phyloP scores from a whole-genome alignment of 2,888 invertebrate species.

The Sacculina carcini region DNA sequence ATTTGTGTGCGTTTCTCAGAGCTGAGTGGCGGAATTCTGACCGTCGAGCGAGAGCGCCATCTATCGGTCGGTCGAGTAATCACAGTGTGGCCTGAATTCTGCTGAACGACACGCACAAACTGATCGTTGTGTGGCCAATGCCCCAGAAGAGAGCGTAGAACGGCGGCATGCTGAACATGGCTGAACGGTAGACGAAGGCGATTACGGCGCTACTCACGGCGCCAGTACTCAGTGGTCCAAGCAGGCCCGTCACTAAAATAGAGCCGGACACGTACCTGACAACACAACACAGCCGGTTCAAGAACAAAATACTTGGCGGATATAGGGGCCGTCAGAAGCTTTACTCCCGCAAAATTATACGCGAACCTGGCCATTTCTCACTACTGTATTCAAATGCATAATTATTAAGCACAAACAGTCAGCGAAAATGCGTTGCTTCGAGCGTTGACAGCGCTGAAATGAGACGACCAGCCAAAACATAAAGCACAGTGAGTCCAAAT shows the following conservation, averaged over 20 bases:
- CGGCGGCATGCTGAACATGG: conserved; percentile 63
- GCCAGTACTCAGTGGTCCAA: conserved; percentile 66
- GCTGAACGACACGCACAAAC: conserved; percentile 71
- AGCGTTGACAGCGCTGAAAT: background rate
- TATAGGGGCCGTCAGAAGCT: no score
- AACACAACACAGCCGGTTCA: no score
- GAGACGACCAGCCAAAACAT: background rate
- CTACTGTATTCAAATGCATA: no score
- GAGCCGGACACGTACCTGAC: conserved; percentile 67
- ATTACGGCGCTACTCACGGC: conserved; percentile 70
- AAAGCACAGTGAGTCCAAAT: background rate
- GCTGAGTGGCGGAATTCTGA: no score
- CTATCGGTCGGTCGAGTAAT: no score
- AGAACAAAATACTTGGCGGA: no score
- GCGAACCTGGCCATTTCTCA: no score
- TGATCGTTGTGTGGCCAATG: conserved; percentile 66
- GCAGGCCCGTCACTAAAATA: conserved; percentile 63
- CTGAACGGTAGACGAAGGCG: conserved; percentile 75
- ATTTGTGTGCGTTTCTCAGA: no score
- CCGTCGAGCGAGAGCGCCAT: no score
- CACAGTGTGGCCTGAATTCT: conserved; percentile 74
- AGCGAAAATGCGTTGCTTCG: no score
- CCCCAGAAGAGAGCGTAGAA: conserved; percentile 84
- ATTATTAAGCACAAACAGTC: background rate
- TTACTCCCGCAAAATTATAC: no score